Base-by-base conservation (phyloP, 2,797 vertebrate genomes). In the Gobionotothen gibberifrons region DNA sequence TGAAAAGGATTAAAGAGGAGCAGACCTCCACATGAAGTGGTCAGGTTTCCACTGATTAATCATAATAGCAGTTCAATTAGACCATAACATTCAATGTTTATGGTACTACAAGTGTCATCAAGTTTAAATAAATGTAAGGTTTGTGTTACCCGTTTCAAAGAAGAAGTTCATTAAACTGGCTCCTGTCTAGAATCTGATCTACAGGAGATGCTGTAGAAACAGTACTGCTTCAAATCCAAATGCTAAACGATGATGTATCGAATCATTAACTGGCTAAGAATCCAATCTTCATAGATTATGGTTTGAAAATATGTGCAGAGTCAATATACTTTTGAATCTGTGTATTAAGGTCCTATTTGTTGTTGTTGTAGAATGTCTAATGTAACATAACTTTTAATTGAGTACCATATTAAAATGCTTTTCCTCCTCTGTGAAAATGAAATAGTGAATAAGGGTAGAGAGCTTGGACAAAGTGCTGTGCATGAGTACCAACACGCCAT, bases 31-130 rank as follows among this genome's bases (percentile, higher is more conserved):
- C 21, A 47, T 53, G 53, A 17, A 9, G 16, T 22, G 42, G 49
- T 64, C 42, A 13, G 17, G 42, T 79, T 55, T 70, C 59, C 26
- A 51, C 16, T 29, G 59, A 65, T 69, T 65, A 64, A 59, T 79
- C 66, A 65, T 51, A 70, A 69, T 54, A 79, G 22, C 17, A 13
- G 36, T 49, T 12, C 56, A 63, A 49, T 64, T 54, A 48, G 32
- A 26, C 43, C 3, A 2, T 66, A n/a, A 48, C 51, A 22, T 51
- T 8, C 39, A 57, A 12, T 60, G 43, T 48, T 15, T 39, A 12
- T 43, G 56, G 4, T 14, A 29, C 19, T 51, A 22, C 39, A 16
- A 16, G 2, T 32, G 12, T 49, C 3, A 39, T 16, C 32, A n/a
- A 48, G 29, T 43, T 19, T 43, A 58, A 69, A 40, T 52, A 71